phyloP scores from a whole-genome alignment of 2,888 invertebrate genomes.

The Megalurothrips usitatus region DNA sequence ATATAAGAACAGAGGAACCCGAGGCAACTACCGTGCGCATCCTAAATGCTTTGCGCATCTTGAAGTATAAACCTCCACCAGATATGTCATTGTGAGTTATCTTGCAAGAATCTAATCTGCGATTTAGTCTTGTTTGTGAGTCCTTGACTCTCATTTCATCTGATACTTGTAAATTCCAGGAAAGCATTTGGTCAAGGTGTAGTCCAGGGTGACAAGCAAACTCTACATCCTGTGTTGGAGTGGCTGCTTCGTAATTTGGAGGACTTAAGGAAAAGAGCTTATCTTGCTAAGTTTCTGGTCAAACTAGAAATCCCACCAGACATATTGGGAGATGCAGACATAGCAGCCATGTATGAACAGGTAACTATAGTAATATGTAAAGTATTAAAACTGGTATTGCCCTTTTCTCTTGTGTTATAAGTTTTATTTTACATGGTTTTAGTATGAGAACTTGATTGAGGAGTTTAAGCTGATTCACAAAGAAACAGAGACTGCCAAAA shows the following conservation, averaged over 20 bases:
- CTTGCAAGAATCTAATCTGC: constrained; percentile 32
- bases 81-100: constrained; percentile 48
- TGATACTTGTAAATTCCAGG: constrained; percentile 44
- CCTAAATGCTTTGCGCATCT: constrained; percentile 63
- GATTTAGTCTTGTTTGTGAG: too few species aligned
- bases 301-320: constrained; percentile 70
- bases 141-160: background rate
- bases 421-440: constrained; percentile 36
- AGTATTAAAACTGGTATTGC: background rate
- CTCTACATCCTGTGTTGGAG: constrained; percentile 70
- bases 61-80: constrained; percentile 72
- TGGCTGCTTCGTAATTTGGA: constrained; percentile 73
- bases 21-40: constrained; percentile 71
- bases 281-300: constrained; percentile 66
- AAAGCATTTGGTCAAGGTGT: constrained; percentile 58
- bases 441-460: constrained; percentile 70
- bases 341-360: constrained; percentile 63
- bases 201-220: constrained; percentile 66
- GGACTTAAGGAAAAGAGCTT: constrained; percentile 74
- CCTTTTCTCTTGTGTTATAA: background rate
- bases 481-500: constrained; percentile 59
- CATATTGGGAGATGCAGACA: constrained; percentile 67
- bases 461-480: constrained; percentile 77
- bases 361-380: constrained; percentile 40
- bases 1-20: constrained; percentile 68